Base-by-base conservation (phyloP, 2,113 vertebrate species). In the Epinephelus fuscoguttatus region DNA sequence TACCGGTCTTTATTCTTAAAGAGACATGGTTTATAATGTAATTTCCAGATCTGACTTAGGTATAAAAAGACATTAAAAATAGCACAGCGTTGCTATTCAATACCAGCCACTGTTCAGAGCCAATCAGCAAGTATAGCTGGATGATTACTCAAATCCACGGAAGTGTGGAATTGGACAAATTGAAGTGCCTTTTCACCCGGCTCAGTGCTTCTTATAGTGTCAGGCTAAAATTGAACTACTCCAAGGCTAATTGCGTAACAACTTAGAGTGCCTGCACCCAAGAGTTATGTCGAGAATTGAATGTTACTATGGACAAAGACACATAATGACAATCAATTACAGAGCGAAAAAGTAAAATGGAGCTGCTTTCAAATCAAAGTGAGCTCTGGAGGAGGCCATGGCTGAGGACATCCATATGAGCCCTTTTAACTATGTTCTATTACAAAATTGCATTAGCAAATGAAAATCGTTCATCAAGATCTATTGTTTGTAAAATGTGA, bases 191-290 rank as follows among this genome's bases (percentile, higher is more conserved):
- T 87, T 85, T 90, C 80, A 89, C 69, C 57, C 75, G n/a, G 73
- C 82, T 92, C 88, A 82, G 76, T 83, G 85, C 80, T 86, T 88
- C 91, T 89, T 89, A 85, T 84, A 84, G 89, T 63, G 63, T 90
- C 82, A 70, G 62, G 67, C 78, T 74, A 71, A 89, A 92, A 89
- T 86, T 91, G 84, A 83, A 90, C 90, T 87, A 85, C 87, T 92
- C 60, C 47, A 86, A 84, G 81, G 69, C 91, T 92, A 95, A 95
- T 95, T 92, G 92, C 90, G 76, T 78, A 84, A 85, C 89, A 91
- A 91, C 75, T 80, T 78, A 56, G 80, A 91, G 91, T 77, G 84
- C 66, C 86, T 86, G 81, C 53, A 88, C 84, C 86, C 77, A 33
- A 90, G 82, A 93, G 83, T 91, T 93, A 90, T 86, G 77, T 60